phyloP scores from a whole-genome alignment of 2,113 vertebrate genomes.

The Psilopsiagon aurifrons region DNA sequence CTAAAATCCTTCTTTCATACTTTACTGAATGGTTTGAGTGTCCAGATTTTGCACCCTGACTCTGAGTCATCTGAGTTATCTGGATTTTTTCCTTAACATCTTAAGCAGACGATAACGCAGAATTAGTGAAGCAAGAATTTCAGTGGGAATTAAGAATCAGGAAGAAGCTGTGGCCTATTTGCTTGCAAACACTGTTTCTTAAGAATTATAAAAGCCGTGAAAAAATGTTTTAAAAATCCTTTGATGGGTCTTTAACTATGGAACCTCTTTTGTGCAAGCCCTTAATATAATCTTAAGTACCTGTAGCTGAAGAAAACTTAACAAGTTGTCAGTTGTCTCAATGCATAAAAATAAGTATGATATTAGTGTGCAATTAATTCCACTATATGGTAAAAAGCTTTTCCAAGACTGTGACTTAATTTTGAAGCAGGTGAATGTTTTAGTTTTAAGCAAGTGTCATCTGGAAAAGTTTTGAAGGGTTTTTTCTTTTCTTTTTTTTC shows the following conservation, averaged over 20 bases:
- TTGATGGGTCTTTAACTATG: neutral
- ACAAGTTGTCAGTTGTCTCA: slow-evolving; percentile 7
- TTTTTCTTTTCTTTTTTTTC: neutral
- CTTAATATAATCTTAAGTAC: neutral
- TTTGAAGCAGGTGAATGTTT: slow-evolving; percentile 20
- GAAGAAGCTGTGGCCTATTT: neutral
- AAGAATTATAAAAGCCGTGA: neutral
- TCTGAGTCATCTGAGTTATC: neutral
- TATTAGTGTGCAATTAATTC: slow-evolving; percentile 8
- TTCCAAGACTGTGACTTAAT: neutral
- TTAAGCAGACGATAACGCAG: neutral
- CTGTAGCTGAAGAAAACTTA: neutral
- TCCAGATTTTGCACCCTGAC: neutral
- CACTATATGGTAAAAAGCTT: neutral
- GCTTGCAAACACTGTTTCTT: neutral
- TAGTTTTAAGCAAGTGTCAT: neutral
- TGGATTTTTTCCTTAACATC: neutral
- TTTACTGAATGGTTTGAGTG: neutral
- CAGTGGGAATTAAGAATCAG: neutral
- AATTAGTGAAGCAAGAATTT: neutral
- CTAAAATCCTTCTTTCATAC: neutral
- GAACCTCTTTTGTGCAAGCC: neutral
- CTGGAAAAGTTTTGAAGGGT: neutral
- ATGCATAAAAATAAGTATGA: neutral
- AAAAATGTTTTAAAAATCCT: neutral